Base-by-base conservation (phyloP, 2,888 invertebrate species). In the Volucella zonaria region DNA sequence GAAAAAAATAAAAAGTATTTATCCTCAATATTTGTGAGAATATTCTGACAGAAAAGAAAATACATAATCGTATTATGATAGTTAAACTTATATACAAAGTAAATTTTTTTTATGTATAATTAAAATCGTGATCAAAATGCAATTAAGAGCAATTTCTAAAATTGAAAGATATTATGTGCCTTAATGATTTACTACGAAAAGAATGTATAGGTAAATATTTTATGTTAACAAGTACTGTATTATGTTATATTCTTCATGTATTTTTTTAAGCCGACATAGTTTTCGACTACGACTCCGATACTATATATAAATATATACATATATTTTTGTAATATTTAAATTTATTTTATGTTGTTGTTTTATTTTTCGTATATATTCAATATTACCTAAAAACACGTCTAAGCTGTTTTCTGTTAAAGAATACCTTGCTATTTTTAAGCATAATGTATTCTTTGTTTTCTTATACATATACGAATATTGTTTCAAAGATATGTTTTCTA, bases 101-200 rank as follows among this genome's bases (percentile, higher is more conserved):
- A 51, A 56, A 23, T 40, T 56, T 38, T 52, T n/a, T 45, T 64
- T 14, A 61, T 31, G 18, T 59, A 47, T 59, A 73, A 31, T 31
- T 31, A 51, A 74, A 73, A 68, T 15, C 68, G 82, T 83, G 82
- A 83, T 83, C 75, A 75, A 83, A 83, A 78, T 79, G 79, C 82
- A 83, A 83, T 70, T 83, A 54, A 70, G 58, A 79, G 82, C 82
- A 83, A 83, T 79, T 78, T 82, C 45, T 58, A 83, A 83, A 79
- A 83, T 79, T 83, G 74, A 54, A 70, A 75, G 82, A 83, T 83
- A 83, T 79, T 79, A 83, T 83, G 82, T 83, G 82, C 82, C 82
- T 83, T 83, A 83, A 70, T 83, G 70, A 79, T 83, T 83, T 83
- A 83, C 82, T 56, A 66, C 66, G 62, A 56, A 42, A 61, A 58